Base-by-base conservation (phyloP, 2,888 invertebrate genomes). In the Bellardia pandia region DNA sequence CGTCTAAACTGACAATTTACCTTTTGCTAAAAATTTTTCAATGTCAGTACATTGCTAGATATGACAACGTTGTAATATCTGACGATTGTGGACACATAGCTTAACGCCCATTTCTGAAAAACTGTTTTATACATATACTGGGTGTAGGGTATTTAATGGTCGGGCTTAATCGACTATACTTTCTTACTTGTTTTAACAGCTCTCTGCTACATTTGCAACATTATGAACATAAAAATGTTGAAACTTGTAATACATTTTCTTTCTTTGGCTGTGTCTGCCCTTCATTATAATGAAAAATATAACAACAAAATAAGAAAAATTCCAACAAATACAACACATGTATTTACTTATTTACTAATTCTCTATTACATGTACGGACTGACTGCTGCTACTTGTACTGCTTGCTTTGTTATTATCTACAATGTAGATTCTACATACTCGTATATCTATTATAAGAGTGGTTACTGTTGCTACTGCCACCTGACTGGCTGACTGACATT, bases 401-500 rank as follows among this genome's bases (percentile, higher is more conserved):
- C 48, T 62, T 4, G 30, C 14, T 45, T 68, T 69, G 45, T 78
- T 81, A 53, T 53, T 79, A 9, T 74, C 58, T n/a, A n/a, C n/a
- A n/a, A n/a, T n/a, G n/a, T n/a, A n/a, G n/a, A n/a, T n/a, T n/a
- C n/a, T n/a, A n/a, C n/a, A n/a, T n/a, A n/a, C n/a, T 23, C 23
- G 23, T 23, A 23, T 23, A 23, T 42, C 33, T 68, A 48, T 74
- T 79, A 16, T 1, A 51, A 33, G 58, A 33, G 62, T 71, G 33
- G 40, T 78, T 62, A 23, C 51, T 78, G 56, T 53, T 16, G 45
- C 9, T 79, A 37, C n/a, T 74, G 74, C 58, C 60, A 71, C 72
- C 64, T 79, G 53, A 3, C 33, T 62, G 58, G 42, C 56, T 77
- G 77, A 45, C 75, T 83, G 83, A 83, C 83, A 86, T 84, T 84